A percentile compares a stretch with the other conserved stretches of the same genome.
These are phyloP conservation scores for Teleiodes luculella DNA, from an alignment of 2,888 invertebrate genomes.

Conservation along the genomic window DNA sequence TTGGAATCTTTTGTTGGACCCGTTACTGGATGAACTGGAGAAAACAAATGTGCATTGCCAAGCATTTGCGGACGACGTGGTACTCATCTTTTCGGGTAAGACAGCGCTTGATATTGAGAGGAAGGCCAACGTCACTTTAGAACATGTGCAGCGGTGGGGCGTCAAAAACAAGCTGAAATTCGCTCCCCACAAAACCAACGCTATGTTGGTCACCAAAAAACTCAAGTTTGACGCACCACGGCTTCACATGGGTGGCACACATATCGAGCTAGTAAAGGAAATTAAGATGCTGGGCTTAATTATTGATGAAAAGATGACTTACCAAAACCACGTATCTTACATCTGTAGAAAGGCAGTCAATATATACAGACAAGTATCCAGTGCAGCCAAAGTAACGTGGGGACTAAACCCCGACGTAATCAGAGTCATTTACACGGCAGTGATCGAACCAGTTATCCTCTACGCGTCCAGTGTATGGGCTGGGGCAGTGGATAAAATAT, in stretches of 20 bases:
- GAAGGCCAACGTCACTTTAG: neutral
- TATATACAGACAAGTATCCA: neutral
- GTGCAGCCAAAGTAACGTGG: neutral
- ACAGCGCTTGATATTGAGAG: neutral
- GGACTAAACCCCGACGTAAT: neutral
- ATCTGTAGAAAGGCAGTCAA: neutral
- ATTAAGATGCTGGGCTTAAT: neutral
- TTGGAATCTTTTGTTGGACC: neutral
- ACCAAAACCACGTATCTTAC: neutral
- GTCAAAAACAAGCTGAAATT: neutral
- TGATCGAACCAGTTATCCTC: neutral
- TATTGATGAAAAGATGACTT: neutral
- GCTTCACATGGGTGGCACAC: neutral
- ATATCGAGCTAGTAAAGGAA: too few species aligned
- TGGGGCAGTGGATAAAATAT: neutral
- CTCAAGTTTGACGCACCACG: neutral
- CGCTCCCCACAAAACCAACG: neutral
- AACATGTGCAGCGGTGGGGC: conserved; percentile 2
- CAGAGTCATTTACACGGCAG: neutral
- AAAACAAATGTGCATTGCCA: neutral
- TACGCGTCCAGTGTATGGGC: neutral
- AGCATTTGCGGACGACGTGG: too few species aligned
- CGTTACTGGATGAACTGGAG: neutral
- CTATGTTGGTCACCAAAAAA: neutral
- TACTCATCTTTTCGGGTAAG: too few species aligned